Evolutionary conservation across 2,797 vertebrate species (phyloP).

Genomic region (Rhinella marina): DNA sequence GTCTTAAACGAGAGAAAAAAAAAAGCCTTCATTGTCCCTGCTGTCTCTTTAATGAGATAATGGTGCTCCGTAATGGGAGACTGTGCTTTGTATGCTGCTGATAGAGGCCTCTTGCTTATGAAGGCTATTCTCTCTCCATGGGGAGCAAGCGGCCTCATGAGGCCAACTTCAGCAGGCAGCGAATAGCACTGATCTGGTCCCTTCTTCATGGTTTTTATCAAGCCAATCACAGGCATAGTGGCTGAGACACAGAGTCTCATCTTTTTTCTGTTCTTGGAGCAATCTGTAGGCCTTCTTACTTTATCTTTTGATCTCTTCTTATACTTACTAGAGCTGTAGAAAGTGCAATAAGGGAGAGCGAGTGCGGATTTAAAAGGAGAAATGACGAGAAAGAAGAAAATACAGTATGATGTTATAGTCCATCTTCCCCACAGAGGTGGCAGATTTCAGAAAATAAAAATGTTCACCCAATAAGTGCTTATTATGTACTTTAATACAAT

Average conservation of each 20-base stretch:
- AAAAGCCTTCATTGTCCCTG: constrained; percentile 41
- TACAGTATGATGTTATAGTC: constrained; percentile 30
- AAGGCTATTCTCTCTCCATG: constrained; percentile 57
- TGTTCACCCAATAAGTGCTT: neutral
- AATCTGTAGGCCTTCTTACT: constrained; percentile 51
- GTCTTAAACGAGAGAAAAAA: constrained; percentile 38
- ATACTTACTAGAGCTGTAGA: constrained; percentile 39
- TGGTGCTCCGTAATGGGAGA: constrained; percentile 52
- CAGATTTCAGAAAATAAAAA: neutral
- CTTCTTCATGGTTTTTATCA: constrained; percentile 55
- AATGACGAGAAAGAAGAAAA: neutral
- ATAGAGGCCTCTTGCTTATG: constrained; percentile 59
- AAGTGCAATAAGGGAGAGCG: constrained; percentile 29
- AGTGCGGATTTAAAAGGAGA: constrained; percentile 36
- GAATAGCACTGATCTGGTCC: constrained; percentile 46
- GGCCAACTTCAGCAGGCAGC: constrained; percentile 49
- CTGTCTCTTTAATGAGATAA: constrained; percentile 61
- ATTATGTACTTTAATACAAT: neutral
- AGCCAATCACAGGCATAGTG: constrained; percentile 52
- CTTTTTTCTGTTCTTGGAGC: constrained; percentile 50
- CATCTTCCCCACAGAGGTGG: constrained; percentile 3
- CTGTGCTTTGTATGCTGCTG: constrained; percentile 58
- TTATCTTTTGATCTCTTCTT: constrained; percentile 50
- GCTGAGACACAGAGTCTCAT: constrained; percentile 36
- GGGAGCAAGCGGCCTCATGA: constrained; percentile 51